Evolutionary conservation across 2,888 invertebrate species (phyloP).

Genomic region (Phyllotreta cruciferae): DNA sequence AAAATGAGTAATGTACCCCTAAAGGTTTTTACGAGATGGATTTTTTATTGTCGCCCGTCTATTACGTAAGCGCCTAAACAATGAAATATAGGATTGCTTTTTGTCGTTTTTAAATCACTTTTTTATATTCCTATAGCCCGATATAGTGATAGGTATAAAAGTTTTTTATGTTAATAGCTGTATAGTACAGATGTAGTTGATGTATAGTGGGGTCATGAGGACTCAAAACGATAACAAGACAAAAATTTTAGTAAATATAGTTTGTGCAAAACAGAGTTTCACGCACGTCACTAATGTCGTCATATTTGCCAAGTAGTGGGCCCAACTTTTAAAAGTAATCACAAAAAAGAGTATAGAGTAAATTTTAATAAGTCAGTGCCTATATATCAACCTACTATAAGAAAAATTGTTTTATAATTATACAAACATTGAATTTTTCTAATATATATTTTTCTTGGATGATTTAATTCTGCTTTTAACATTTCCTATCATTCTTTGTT

Average conservation of each 20-base stretch:
- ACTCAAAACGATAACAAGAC: not conserved
- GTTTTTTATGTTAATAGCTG: slow-evolving; percentile 2
- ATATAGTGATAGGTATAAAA: slow-evolving; percentile 12
- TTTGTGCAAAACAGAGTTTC: too few species aligned
- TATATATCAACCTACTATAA: too few species aligned
- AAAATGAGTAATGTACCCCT: slow-evolving; percentile 19
- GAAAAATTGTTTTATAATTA: too few species aligned
- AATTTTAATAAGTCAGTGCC: too few species aligned
- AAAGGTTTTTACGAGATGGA: slow-evolving; percentile 17
- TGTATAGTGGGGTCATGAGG: not conserved
- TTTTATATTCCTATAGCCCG: slow-evolving; percentile 6
- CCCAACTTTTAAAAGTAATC: not conserved
- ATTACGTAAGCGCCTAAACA: slow-evolving; percentile 24
- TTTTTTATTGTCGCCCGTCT: slow-evolving; percentile 18
- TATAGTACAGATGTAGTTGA: not conserved
- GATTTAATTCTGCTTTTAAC: too few species aligned
- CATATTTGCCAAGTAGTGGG: too few species aligned
- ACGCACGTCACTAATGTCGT: too few species aligned
- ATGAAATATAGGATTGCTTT: slow-evolving; percentile 7
- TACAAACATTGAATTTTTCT: too few species aligned
- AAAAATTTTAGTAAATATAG: too few species aligned
- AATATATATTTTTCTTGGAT: too few species aligned
- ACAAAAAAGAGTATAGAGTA: too few species aligned
- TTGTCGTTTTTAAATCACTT: slow-evolving; percentile 17
- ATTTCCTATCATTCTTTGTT: too few species aligned